Percentiles rank a stretch among this genome's conserved stretches.
Conservation (phyloP, 2,888 invertebrate species). For the Azorinus chamasolen region DNA sequence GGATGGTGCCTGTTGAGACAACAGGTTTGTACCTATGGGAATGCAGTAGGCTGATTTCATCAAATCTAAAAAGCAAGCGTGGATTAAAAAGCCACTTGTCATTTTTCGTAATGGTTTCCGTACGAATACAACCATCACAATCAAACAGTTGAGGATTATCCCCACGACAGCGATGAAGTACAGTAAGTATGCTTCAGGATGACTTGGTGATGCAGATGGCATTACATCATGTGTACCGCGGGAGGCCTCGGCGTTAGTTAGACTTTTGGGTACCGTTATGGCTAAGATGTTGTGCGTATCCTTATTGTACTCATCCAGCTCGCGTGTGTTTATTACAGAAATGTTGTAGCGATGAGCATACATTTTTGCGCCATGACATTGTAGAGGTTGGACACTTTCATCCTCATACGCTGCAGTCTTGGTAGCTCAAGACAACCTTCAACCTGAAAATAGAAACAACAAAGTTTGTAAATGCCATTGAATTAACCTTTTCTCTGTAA, state of each 20-base stretch:
- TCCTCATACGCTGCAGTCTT: too few relatives aligned
- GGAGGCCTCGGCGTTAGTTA: conserved; percentile 24
- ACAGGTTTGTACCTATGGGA: conserved; percentile 84
- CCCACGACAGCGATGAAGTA: conserved; percentile 83
- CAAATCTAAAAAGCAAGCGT: conserved; percentile 84
- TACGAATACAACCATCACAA: conserved; percentile 80
- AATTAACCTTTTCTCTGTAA: too few relatives aligned
- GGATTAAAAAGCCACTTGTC: conserved; percentile 86
- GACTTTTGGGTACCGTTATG: conserved; percentile 30
- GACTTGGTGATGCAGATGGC: conserved; percentile 55
- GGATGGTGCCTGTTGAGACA: conserved; percentile 77
- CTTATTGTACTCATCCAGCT: conserved; percentile 23
- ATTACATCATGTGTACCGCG: conserved; percentile 56
- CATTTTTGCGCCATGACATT: conserved; percentile 26
- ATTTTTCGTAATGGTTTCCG: conserved; percentile 80
- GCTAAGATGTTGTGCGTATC: too few relatives aligned
- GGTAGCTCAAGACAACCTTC: too few relatives aligned
- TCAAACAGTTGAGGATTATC: conserved; percentile 81
- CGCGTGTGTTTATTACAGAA: conserved; percentile 18
- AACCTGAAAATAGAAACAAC: too few relatives aligned
- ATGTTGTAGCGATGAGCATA: conserved; percentile 15
- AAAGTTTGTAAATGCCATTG: too few relatives aligned
- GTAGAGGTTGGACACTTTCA: too few relatives aligned
- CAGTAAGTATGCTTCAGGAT: conserved; percentile 84
- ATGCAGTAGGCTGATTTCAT: conserved; percentile 85